Evolutionary conservation across 2,113 vertebrate genomes (phyloP), one percentile per base, ranked within the genome.

Genomic region (Macrotus californicus): DNA sequence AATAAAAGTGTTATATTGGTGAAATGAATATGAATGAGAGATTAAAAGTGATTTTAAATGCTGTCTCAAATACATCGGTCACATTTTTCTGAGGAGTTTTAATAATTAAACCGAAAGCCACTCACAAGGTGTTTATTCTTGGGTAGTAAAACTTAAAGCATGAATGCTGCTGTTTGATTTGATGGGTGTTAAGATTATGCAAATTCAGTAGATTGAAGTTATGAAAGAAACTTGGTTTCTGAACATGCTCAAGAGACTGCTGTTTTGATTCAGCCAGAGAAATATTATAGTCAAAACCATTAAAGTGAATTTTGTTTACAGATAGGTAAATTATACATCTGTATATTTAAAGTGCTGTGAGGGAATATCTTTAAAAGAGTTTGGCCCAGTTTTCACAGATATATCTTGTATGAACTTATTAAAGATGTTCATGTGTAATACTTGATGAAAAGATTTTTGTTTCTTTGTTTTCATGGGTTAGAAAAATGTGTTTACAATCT

Each of bases 401-500:
- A 93, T 56, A 95, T 87, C 48, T 93, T 87, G 7, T 85, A 50
- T 91, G 94, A 96, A 97, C 73, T 91, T 97, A 83, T 97, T 94
- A 87, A 91, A 95, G 82, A 93, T 94, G 48, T 94, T 93, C 70
- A 43, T 91, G 59, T 95, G 43, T 96, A 89, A 94, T 96, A 97
- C 88, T 92, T 85, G 94, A 93, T 91, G 70, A 95, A 96, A 77
- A 92, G 67, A 59, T 80, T 92, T 92, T 82, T 89, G 31, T 88
- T 79, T 92, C 67, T 91, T 94, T 94, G 69, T 93, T 94, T 97
- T 93, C 88, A 93, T 94, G 95, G 79, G 18, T 89, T 95, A 91
- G 87, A 84, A 97, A 96, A 96, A 94, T 94, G 82, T 97, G 96
- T 97, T 97, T 97, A 97, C 97, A 97, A 89, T 97, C 76, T 96